These are phyloP conservation scores for Cuculus canorus DNA, from an alignment of 2,797 vertebrate genomes.

Conservation along the genomic window DNA sequence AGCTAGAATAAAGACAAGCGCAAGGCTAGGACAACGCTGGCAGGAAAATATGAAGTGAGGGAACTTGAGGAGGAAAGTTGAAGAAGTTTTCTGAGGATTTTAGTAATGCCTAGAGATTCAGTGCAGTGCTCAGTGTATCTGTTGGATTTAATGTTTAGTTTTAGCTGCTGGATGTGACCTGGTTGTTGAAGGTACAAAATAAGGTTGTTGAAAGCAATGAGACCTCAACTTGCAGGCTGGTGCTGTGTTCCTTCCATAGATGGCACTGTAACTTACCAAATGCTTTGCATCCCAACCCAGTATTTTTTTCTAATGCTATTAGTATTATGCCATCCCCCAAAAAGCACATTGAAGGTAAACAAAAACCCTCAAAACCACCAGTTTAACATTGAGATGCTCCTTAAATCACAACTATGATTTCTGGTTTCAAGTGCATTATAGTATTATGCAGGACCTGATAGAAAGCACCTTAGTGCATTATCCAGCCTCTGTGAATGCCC, in stretches of 20 bases:
- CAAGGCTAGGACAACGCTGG: background rate
- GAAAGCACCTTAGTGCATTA: background rate
- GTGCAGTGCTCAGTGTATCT: background rate
- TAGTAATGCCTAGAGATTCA: background rate
- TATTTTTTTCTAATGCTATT: background rate
- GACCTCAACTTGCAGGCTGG: background rate
- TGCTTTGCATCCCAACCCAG: background rate
- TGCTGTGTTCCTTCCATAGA: slow-evolving; percentile 3
- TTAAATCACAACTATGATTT: background rate
- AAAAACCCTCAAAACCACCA: background rate
- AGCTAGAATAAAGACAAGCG: background rate
- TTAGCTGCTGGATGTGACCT: background rate
- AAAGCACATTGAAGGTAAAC: background rate
- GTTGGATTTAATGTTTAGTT: background rate
- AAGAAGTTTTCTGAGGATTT: background rate
- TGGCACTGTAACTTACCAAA: slow-evolving; percentile 53
- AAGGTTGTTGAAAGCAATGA: background rate
- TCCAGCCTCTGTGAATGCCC: background rate
- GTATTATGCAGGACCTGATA: background rate
- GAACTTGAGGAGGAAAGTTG: background rate
- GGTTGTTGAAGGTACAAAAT: background rate
- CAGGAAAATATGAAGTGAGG: background rate
- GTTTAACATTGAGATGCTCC: background rate
- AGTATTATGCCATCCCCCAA: background rate
- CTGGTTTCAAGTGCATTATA: background rate